Evolutionary conservation across 37 sponge, comb jelly and placozoan genomes (phyloP).

Genomic region (Beroe forskalii): DNA sequence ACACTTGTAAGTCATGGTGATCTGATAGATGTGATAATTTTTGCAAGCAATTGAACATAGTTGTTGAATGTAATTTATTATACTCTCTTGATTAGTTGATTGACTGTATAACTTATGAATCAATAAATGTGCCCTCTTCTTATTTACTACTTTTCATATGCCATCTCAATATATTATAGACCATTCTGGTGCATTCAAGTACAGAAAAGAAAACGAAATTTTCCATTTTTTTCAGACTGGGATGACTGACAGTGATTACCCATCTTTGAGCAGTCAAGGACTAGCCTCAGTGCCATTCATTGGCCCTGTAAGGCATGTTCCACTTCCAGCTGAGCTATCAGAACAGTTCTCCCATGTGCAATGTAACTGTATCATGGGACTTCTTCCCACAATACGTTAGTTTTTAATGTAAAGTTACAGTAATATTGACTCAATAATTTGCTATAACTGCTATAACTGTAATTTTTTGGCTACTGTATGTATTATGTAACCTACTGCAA

Average conservation of each 20-base stretch:
- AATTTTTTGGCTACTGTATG: too few species aligned
- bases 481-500: too few species aligned
- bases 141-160: too few species aligned
- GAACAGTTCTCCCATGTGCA: constrained; percentile 96
- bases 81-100: too few species aligned
- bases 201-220: too few species aligned
- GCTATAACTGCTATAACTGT: too few species aligned
- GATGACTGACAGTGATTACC: constrained; percentile 78
- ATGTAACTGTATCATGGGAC: constrained; percentile 92
- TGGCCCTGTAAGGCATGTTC: constrained; percentile 72
- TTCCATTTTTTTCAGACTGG: constrained; percentile 52
- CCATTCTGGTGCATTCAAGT: too few species aligned
- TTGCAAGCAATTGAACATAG: background rate
- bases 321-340: constrained; percentile 88
- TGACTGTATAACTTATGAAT: too few species aligned
- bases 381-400: constrained; percentile 82
- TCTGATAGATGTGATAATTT: background rate
- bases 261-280: constrained; percentile 67
- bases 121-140: too few species aligned
- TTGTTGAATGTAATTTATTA: too few species aligned
- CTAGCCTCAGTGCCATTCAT: constrained; percentile 75
- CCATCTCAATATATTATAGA: too few species aligned
- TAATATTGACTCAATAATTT: too few species aligned
- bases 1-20: constrained; percentile 37
- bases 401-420: background rate